Percentiles rank a stretch among this genome's conserved stretches.
These are phyloP conservation scores for Apolygus lucorum DNA, from an alignment of 1,140 invertebrate species.

Conservation along the genomic window DNA sequence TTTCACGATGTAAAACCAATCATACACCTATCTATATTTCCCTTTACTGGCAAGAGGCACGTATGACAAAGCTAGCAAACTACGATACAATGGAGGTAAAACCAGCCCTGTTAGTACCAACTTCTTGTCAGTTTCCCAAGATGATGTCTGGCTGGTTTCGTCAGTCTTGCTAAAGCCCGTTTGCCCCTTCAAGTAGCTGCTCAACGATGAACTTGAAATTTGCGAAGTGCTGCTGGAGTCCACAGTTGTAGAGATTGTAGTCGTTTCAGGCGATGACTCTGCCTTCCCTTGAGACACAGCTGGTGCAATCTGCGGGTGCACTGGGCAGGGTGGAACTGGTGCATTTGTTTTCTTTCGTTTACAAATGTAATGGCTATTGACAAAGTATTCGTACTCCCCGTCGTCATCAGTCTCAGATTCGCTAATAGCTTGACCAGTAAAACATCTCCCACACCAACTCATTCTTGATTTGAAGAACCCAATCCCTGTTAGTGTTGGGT, in stretches of 20 bases:
- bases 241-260: background rate
- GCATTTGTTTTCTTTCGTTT: background rate
- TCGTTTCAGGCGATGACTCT: background rate
- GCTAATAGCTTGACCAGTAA: background rate
- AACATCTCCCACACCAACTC: slow-evolving; percentile 3
- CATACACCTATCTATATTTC: no score
- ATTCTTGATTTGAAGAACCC: background rate
- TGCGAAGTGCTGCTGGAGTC: background rate
- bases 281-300: no score
- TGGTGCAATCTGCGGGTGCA: no score
- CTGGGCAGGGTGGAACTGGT: no score
- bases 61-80: no score
- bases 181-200: background rate
- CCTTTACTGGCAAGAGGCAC: no score
- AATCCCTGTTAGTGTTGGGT: no score
- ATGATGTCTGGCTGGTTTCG: no score
- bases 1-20: no score
- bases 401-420: background rate
- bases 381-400: background rate
- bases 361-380: slow-evolving; percentile 2
- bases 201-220: background rate
- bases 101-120: no score
- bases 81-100: no score
- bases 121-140: no score
- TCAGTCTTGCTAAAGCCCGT: background rate